phyloP scores from a whole-genome alignment of 2,888 invertebrate species.

The Anoplius nigerrimus region DNA sequence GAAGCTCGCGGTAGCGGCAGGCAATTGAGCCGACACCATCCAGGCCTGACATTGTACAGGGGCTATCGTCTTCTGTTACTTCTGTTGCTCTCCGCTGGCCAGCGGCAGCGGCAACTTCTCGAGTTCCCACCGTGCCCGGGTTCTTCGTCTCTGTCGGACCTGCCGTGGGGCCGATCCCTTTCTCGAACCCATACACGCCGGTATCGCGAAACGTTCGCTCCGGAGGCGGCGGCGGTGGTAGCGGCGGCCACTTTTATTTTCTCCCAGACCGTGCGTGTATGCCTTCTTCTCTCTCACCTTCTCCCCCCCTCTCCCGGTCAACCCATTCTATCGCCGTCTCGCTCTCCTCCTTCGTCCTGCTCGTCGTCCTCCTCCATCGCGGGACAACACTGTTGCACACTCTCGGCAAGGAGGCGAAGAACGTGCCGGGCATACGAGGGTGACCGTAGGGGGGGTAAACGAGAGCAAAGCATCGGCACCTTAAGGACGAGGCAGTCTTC shows the following conservation, averaged over 20 bases:
- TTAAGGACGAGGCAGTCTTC: no score
- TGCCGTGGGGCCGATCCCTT: constrained; percentile 45
- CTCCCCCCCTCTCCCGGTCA: no score
- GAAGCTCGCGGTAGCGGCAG: no score
- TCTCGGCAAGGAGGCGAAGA: constrained; percentile 49
- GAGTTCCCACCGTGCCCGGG: constrained; percentile 64
- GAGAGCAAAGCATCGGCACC: background rate
- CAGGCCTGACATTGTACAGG: background rate
- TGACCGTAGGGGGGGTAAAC: background rate
- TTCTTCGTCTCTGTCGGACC: constrained; percentile 51
- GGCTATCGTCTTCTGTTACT: constrained; percentile 1
- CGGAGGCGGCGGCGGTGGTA: constrained; percentile 31
- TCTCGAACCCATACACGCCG: constrained; percentile 29
- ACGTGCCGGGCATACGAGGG: constrained; percentile 13
- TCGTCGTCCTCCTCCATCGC: constrained; percentile 38
- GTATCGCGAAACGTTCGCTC: no score
- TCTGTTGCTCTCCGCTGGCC: background rate
- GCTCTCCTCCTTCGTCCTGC: constrained; percentile 24
- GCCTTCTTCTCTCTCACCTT: background rate
- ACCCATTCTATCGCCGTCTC: no score
- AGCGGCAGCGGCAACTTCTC: constrained; percentile 42
- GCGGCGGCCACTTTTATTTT: no score
- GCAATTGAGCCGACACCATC: no score
- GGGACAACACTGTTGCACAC: constrained; percentile 15
- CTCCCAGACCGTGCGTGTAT: no score